A percentile compares a stretch with the other conserved stretches of the same genome.
These are phyloP conservation scores for Drosophila anceps DNA, from an alignment of 2,888 invertebrate genomes.

Conservation along the genomic window DNA sequence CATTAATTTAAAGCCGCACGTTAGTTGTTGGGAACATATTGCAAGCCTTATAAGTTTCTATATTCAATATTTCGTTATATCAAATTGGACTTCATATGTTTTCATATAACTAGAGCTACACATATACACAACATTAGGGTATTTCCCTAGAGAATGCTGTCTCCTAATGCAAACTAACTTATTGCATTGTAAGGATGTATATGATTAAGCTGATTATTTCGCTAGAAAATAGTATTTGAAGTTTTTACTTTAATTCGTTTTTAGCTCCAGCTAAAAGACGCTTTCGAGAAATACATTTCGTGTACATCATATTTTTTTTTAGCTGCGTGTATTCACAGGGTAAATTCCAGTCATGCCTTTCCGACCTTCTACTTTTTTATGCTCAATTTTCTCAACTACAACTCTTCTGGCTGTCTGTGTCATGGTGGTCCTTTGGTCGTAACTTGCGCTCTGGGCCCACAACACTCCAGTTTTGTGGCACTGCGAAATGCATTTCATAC, in stretches of 20 bases:
- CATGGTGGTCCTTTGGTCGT: slow-evolving; percentile 62
- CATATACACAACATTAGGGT: too few relatives aligned
- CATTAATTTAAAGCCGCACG: too few relatives aligned
- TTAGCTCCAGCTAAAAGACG: not conserved
- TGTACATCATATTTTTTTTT: not conserved
- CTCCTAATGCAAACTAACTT: too few relatives aligned
- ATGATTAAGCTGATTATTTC: too few relatives aligned
- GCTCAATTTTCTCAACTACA: slow-evolving; percentile 25
- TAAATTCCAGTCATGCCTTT: slow-evolving; percentile 4
- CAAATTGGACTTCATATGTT: too few relatives aligned
- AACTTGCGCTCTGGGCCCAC: slow-evolving; percentile 73
- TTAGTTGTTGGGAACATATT: too few relatives aligned
- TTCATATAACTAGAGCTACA: too few relatives aligned
- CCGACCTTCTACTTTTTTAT: not conserved
- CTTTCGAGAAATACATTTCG: not conserved
- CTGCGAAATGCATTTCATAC: slow-evolving; percentile 79
- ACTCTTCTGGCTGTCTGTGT: slow-evolving; percentile 23
- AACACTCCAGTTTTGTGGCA: slow-evolving; percentile 78
- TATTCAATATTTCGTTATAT: too few relatives aligned
- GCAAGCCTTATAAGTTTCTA: too few relatives aligned
- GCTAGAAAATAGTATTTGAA: too few relatives aligned
- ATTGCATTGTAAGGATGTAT: too few relatives aligned
- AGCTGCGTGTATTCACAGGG: slow-evolving; percentile 1
- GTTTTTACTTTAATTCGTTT: not conserved
- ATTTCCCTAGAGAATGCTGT: too few relatives aligned